Percentiles rank a stretch among this genome's conserved stretches.
Conservation (phyloP, 2,113 vertebrate genomes). For the Anolis carolinensis region DNA sequence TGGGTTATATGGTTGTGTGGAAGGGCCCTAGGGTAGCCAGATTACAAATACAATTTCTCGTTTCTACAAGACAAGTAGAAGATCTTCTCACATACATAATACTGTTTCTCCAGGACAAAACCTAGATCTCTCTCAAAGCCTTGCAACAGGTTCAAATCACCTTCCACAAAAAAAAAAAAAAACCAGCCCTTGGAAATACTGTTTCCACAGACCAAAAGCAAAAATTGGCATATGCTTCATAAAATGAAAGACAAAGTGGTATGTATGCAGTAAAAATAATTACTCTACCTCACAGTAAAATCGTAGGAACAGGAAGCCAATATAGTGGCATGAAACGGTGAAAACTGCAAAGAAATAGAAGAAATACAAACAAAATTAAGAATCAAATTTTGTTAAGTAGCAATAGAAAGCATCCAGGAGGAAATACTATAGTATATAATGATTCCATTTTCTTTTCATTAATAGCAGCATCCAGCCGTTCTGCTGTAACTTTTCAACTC, state of each 20-base stretch:
- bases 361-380: constrained; percentile 23
- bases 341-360: constrained; percentile 82
- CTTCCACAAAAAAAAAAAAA: background rate
- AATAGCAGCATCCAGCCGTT: constrained; percentile 10
- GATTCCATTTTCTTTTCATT: constrained; percentile 34
- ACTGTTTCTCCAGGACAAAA: background rate
- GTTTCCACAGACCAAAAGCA: background rate
- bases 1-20: no score
- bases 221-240: background rate
- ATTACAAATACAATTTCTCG: background rate
- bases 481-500: constrained; percentile 26
- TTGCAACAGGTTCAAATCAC: background rate
- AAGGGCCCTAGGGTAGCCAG: background rate
- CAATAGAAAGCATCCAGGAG: constrained; percentile 27
- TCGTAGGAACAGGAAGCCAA: constrained; percentile 96
- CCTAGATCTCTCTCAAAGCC: background rate
- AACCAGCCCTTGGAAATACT: constrained; percentile 7
- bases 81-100: background rate
- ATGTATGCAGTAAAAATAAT: constrained; percentile 37
- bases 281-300: constrained; percentile 92
- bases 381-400: constrained; percentile 9
- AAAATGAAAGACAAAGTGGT: background rate
- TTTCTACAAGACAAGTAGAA: background rate
- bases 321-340: constrained; percentile 84
- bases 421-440: constrained; percentile 35